Percentiles rank a stretch among this genome's conserved stretches.
Evolutionary conservation across 1,140 invertebrate genomes (phyloP).

Genomic region (Ericerus pela): DNA sequence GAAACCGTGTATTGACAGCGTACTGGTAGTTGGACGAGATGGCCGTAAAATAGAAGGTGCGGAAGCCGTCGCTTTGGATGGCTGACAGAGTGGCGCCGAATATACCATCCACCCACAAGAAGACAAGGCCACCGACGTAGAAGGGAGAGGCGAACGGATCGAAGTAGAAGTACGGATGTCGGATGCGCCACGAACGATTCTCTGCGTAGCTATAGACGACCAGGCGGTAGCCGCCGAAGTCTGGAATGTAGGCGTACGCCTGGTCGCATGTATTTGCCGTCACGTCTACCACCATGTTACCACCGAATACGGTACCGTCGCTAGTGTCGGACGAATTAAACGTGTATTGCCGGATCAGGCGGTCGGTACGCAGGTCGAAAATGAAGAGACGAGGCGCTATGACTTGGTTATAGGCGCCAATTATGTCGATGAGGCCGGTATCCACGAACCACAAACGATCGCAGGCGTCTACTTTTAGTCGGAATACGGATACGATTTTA

Average conservation of each 20-base stretch:
- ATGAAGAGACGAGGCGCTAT: slow-evolving; percentile 45
- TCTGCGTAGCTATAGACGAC: slow-evolving; percentile 56
- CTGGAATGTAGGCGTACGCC: slow-evolving; percentile 56
- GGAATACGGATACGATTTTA: slow-evolving; percentile 54
- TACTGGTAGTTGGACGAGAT: slow-evolving; percentile 59
- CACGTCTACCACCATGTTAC: slow-evolving; percentile 56
- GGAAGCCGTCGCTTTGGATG: slow-evolving; percentile 44
- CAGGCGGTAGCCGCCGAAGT: slow-evolving; percentile 53
- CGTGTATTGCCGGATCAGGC: slow-evolving; percentile 41
- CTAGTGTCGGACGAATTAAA: slow-evolving; percentile 45
- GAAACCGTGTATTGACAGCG: slow-evolving; percentile 52
- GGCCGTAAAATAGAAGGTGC: slow-evolving; percentile 58
- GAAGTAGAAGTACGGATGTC: slow-evolving; percentile 66
- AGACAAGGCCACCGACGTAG: slow-evolving; percentile 57
- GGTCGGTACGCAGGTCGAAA: slow-evolving; percentile 53
- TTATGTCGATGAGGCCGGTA: slow-evolving; percentile 45
- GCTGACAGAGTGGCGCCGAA: slow-evolving; percentile 59
- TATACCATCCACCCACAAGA: slow-evolving; percentile 68
- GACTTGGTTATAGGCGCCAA: slow-evolving; percentile 39
- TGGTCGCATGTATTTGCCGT: slow-evolving; percentile 47
- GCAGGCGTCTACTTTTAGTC: slow-evolving; percentile 52
- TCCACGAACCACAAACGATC: slow-evolving; percentile 60
- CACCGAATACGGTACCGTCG: slow-evolving; percentile 51
- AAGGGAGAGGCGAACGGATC: slow-evolving; percentile 54
- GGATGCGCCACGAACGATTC: slow-evolving; percentile 56